Evolutionary conservation across 2,113 vertebrate genomes (phyloP).

Genomic region (Etia nguti): DNA sequence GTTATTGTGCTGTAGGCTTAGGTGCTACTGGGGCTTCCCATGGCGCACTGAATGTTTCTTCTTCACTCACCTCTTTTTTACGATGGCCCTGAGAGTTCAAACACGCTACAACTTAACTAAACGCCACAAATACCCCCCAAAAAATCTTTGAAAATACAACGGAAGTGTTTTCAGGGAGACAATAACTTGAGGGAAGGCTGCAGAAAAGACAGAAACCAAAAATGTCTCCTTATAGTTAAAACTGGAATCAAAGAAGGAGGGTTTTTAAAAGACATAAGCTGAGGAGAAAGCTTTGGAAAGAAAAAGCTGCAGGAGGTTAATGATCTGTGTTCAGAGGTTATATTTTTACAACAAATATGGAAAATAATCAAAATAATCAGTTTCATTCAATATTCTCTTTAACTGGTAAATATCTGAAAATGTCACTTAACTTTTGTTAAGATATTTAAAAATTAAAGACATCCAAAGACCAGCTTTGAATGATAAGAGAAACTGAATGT

Average conservation of each 20-base stretch:
- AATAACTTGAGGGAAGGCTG: neutral
- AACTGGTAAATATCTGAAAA: neutral
- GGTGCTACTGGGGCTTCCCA: neutral
- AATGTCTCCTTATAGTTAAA: neutral
- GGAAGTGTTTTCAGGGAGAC: neutral
- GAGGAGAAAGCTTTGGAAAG: neutral
- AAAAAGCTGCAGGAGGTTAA: neutral
- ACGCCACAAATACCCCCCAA: neutral
- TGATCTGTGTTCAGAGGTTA: neutral
- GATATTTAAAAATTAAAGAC: neutral
- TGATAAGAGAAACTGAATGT: neutral
- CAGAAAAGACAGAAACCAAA: neutral
- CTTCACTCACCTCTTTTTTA: neutral
- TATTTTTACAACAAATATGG: neutral
- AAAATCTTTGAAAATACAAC: neutral
- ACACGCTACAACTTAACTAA: neutral
- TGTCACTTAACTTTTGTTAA: neutral
- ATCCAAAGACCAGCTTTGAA: neutral
- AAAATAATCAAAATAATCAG: neutral
- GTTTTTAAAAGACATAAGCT: neutral
- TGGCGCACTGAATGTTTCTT: neutral
- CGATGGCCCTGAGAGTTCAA: neutral
- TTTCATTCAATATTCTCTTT: neutral
- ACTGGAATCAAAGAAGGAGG: neutral
- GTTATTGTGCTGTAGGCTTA: neutral